Evolutionary conservation across 2,113 vertebrate species (phyloP).

Genomic region (Zosterops lateralis): DNA sequence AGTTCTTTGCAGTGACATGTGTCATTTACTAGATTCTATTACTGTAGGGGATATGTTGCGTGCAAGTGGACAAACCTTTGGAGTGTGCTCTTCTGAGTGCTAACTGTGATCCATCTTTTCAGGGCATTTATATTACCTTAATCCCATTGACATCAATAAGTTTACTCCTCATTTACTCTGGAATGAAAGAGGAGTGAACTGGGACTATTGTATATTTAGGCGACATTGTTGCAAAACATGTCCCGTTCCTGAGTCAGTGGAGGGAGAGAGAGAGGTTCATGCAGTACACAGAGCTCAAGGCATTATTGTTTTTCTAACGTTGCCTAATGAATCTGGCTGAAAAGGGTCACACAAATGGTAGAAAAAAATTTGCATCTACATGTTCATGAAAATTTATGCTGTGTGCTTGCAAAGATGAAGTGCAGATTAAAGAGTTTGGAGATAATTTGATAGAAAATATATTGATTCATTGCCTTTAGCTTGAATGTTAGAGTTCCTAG

Average conservation of each 20-base stretch:
- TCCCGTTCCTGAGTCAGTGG: background rate
- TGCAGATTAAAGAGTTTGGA: background rate
- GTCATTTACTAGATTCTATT: background rate
- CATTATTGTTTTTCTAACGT: background rate
- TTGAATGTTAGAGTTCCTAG: background rate
- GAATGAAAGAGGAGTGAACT: background rate
- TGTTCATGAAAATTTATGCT: background rate
- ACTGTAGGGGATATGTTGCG: background rate
- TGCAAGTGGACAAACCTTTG: background rate
- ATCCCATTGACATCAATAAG: conserved; percentile 8
- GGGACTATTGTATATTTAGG: background rate
- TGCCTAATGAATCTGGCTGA: background rate
- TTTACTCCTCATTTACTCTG: conserved; percentile 31
- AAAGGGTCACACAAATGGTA: background rate
- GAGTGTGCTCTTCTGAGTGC: background rate
- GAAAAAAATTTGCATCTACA: background rate
- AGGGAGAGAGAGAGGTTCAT: background rate
- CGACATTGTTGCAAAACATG: background rate
- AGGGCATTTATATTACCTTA: conserved; percentile 22
- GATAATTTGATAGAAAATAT: background rate
- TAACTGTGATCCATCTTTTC: background rate
- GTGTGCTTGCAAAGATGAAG: background rate
- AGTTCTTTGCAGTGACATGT: background rate
- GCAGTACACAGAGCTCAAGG: background rate
- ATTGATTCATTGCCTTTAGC: background rate